Evolutionary conservation across 1,140 invertebrate species (phyloP), one percentile per base, ranked within the genome.

Genomic region (Paralvinella palmiformis): DNA sequence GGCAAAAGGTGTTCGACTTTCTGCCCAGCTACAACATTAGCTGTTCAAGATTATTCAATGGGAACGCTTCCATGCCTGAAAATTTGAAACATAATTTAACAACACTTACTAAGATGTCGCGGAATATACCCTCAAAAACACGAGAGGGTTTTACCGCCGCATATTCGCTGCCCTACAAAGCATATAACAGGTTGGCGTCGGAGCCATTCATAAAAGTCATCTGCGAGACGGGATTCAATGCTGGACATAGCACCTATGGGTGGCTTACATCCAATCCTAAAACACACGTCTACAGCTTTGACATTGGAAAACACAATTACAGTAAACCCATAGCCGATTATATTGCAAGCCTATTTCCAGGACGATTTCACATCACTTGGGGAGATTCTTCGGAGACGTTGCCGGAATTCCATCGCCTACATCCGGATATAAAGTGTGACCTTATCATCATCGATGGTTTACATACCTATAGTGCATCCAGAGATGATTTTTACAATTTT

Each of bases 151-250:
- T n/a, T n/a, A n/a, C n/a, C n/a, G n/a, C n/a, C n/a, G n/a, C n/a
- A n/a, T n/a, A n/a, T n/a, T n/a, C n/a, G n/a, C n/a, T n/a, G n/a
- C n/a, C n/a, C n/a, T n/a, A n/a, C n/a, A n/a, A n/a, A n/a, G n/a
- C n/a, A n/a, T n/a, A n/a, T n/a, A n/a, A n/a, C n/a, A n/a, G n/a
- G n/a, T n/a, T 66, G 44, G 64, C 64, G 6, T 24, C 33, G n/a
- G 24, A 29, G 27, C 31, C 45, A 6, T 24, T 22, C 32, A 27
- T 41, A 20, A 55, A 27, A 24, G 56, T 50, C 20, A 37, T 66
- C 35, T 66, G 64, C 32, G 59, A 62, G 32, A 66, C 59, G 20
- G 64, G 64, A 22, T 66, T 66, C 64, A 66, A 62, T 35, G 44
- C 27, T 13, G 64, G 64, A 13, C 59, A 56, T 13, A 55, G 45